These are phyloP conservation scores for Sipha maydis DNA, from an alignment of 2,888 invertebrate species.

Conservation along the genomic window DNA sequence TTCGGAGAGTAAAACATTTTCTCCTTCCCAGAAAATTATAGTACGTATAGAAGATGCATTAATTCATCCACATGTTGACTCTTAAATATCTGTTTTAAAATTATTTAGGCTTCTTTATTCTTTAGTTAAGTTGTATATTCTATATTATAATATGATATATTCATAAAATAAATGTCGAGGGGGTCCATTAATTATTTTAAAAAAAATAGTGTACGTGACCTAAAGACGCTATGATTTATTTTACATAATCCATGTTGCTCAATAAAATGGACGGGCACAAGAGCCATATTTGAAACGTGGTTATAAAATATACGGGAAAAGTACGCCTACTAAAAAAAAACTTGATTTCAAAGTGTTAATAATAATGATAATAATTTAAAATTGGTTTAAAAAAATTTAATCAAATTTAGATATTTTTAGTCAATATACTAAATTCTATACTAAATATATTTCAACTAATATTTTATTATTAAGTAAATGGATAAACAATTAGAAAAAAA, in stretches of 20 bases:
- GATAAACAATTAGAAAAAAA: conserved; percentile 1
- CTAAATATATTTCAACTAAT: background rate
- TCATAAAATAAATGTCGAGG: background rate
- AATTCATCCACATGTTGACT: background rate
- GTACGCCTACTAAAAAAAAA: background rate
- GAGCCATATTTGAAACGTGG: background rate
- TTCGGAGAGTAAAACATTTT: background rate
- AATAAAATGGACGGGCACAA: background rate
- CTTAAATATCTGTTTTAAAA: background rate
- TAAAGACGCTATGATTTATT: conserved; percentile 34
- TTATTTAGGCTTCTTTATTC: background rate
- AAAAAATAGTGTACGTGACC: conserved; percentile 31
- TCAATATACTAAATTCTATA: no score
- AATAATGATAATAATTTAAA: background rate
- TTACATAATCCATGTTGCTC: conserved; percentile 43
- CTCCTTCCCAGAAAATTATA: background rate
- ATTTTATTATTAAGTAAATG: background rate
- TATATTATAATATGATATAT: background rate
- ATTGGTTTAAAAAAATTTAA: background rate
- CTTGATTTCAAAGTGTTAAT: background rate
- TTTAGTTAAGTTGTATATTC: background rate
- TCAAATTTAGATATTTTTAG: background rate
- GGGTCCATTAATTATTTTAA: conserved; percentile 21
- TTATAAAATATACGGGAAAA: background rate
- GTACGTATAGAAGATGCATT: background rate